phyloP scores from a whole-genome alignment of 1,140 invertebrate genomes.

The Tetranychus cinnabarinus region DNA sequence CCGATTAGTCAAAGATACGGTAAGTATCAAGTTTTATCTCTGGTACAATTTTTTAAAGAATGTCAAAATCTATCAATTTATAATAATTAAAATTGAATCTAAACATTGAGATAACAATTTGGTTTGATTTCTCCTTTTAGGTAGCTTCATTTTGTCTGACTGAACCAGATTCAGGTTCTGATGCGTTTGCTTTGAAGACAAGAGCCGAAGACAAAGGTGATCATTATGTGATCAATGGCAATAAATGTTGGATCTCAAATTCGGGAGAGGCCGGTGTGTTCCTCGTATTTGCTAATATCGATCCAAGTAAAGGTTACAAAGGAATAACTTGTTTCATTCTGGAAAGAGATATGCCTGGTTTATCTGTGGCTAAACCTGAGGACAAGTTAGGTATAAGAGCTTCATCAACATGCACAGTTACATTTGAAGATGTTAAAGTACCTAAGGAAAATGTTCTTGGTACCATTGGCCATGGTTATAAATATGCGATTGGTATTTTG shows the following conservation, averaged over 20 bases:
- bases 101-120: neutral
- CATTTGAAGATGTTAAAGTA: conserved; percentile 24
- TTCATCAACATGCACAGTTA: conserved; percentile 66
- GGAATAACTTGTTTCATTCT: conserved; percentile 37
- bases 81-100: neutral
- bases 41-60: too few relatives aligned
- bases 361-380: conserved; percentile 46
- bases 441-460: conserved; percentile 38
- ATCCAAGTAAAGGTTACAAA: conserved; percentile 40
- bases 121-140: conserved; percentile 10
- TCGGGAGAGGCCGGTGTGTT: conserved; percentile 70
- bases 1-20: conserved; percentile 23
- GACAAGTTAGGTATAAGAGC: conserved; percentile 75
- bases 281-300: conserved; percentile 68
- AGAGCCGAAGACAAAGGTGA: conserved; percentile 24
- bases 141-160: conserved; percentile 76
- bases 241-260: conserved; percentile 71
- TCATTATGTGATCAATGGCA: conserved; percentile 14
- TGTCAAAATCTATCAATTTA: neutral
- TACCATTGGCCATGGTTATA: conserved; percentile 70
- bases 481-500: conserved; percentile 76
- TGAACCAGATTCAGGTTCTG: conserved; percentile 45
- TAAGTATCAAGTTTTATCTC: conserved; percentile 8
- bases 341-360: conserved; percentile 27
- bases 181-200: conserved; percentile 29